Base-by-base conservation (phyloP, 2,113 vertebrate genomes). In the Gadus macrocephalus region DNA sequence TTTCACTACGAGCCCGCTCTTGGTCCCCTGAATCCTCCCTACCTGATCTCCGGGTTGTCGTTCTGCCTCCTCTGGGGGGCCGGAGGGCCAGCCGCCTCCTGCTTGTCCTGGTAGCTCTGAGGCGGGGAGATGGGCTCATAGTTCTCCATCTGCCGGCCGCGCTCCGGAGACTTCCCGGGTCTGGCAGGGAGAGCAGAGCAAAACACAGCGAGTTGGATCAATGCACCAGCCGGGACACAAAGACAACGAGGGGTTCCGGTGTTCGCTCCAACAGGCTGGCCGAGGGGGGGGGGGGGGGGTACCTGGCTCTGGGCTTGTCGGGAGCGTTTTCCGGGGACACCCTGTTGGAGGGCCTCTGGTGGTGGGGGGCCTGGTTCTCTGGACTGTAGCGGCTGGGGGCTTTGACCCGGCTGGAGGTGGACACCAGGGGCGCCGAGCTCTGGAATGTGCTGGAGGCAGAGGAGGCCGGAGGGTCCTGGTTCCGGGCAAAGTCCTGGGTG, bases 81-180 rank as follows among this genome's bases (percentile, higher is more conserved):
- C 20, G 93, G 81, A 70, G 91, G 77, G 49, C 83, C 88, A 71
- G 98, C 96, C 80, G 93, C 95, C 77, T 98, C 98, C 82, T 98
- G 94, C 38, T 96, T 90, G 70, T 88, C 85, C 53, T 91, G 89
- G 0, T 96, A 94, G 76, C 89, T 93, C 86, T 96, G 97, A 64
- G 97, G 97, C 3, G 97, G 97, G 0, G 97, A 99, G 85, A 99
- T 96, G 64, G 97, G 96, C 86, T 99, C 97, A 7, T 98, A 98
- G 78, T 93, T 89, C 76, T 99, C 97, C 66, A 94, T 87, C 15
- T 89, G 87, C 74, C 95, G 83, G 4, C 92, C 94, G 81, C 95
- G 93, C 70, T 99, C 97, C 42, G 97, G 97, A 84, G 96, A 99
- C 75, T 97, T 99, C 55, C 96, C 97, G 78, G 95, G 95, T 81